Percentiles rank a stretch among this genome's conserved stretches.
These are phyloP conservation scores for Bombus balteatus DNA, from an alignment of 1,140 invertebrate species.

Conservation along the genomic window DNA sequence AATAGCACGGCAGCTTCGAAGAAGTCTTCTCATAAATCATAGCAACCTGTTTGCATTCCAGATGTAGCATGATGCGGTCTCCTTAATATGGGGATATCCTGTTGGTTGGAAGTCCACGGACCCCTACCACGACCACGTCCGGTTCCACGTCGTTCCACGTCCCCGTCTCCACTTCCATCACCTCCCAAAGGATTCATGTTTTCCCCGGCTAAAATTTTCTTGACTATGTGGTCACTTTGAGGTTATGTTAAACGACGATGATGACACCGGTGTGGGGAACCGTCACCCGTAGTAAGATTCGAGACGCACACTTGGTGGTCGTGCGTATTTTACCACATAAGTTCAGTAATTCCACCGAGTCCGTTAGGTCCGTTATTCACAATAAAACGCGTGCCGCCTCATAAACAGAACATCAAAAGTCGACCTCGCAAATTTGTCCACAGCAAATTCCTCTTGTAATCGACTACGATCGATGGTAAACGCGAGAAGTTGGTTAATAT, in stretches of 20 bases:
- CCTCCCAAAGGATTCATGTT: slow-evolving; percentile 41
- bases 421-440: background rate
- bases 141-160: background rate
- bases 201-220: background rate
- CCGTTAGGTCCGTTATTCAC: slow-evolving; percentile 41
- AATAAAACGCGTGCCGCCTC: slow-evolving; percentile 40
- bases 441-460: background rate
- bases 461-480: slow-evolving; percentile 39
- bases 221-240: background rate
- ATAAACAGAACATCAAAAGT: slow-evolving; percentile 35
- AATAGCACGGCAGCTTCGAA: background rate
- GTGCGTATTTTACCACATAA: slow-evolving; percentile 25
- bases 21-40: background rate
- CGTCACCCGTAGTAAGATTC: slow-evolving; percentile 5
- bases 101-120: background rate
- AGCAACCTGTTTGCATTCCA: slow-evolving; percentile 34
- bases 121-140: slow-evolving; percentile 41
- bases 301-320: background rate
- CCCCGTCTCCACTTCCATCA: slow-evolving; percentile 7
- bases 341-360: slow-evolving; percentile 1
- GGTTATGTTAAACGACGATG: background rate
- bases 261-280: slow-evolving; percentile 15
- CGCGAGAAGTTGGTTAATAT: slow-evolving; percentile 36
- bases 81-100: slow-evolving; percentile 55
- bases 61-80: slow-evolving; percentile 52